Evolutionary conservation across 1,140 invertebrate genomes (phyloP).

Genomic region (Tetragnatha versicolor): DNA sequence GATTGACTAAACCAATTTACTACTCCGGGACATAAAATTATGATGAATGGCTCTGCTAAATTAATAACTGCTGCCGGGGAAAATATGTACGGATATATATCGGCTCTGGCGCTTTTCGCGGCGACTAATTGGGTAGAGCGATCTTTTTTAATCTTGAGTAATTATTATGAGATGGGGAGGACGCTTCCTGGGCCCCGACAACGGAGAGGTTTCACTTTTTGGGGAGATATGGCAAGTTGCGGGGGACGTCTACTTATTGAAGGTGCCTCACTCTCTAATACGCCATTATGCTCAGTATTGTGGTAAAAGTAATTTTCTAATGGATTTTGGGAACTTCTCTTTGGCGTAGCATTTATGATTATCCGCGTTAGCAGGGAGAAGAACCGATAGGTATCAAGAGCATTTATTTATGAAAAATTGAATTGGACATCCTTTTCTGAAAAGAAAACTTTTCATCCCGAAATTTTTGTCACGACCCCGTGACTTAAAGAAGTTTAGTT

Average conservation of each 20-base stretch:
- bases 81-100: constrained; percentile 38
- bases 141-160: constrained; percentile 56
- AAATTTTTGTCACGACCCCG: no score
- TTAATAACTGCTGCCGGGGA: constrained; percentile 46
- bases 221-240: constrained; percentile 4
- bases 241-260: constrained; percentile 9
- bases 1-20: constrained; percentile 56
- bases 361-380: neutral
- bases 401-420: no score
- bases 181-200: neutral
- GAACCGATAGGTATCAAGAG: no score
- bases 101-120: constrained; percentile 23
- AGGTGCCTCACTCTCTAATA: no score
- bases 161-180: constrained; percentile 44
- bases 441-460: no score
- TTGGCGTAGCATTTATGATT: neutral
- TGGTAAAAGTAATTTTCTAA: neutral
- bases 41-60: constrained; percentile 51
- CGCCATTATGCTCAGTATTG: neutral
- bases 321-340: neutral
- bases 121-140: constrained; percentile 45
- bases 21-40: constrained; percentile 54
- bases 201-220: constrained; percentile 50
- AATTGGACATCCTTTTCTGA: no score
- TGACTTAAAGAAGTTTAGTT: no score